Conservation (phyloP, 2,888 invertebrate species). For the Melieria crassipennis region DNA sequence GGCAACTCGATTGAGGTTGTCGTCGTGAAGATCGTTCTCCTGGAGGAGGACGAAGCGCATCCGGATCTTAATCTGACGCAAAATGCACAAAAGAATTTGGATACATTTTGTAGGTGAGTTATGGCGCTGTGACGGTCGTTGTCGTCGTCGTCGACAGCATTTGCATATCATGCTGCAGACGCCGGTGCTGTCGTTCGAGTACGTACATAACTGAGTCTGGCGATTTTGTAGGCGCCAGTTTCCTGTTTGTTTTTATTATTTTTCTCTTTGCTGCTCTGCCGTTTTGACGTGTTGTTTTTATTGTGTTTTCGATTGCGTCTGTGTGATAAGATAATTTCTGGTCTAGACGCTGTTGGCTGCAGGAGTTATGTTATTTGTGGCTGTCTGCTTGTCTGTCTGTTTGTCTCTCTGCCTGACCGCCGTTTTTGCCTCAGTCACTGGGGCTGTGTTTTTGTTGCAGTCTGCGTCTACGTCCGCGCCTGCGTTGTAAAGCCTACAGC, state of each 20-base stretch:
- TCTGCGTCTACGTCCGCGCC: too few relatives aligned
- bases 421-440: too few relatives aligned
- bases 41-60: constrained; percentile 69
- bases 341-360: constrained; percentile 39
- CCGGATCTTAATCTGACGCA: constrained; percentile 78
- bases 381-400: background rate
- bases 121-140: background rate
- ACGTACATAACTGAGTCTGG: too few relatives aligned
- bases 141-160: background rate
- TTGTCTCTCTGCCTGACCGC: too few relatives aligned
- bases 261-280: background rate
- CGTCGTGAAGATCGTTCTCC: constrained; percentile 84
- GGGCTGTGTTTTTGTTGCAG: too few relatives aligned
- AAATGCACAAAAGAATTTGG: constrained; percentile 84
- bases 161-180: background rate
- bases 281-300: background rate
- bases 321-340: constrained; percentile 42
- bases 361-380: background rate
- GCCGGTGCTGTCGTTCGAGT: background rate
- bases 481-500: too few relatives aligned
- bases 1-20: constrained; percentile 91
- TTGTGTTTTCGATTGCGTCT: constrained; percentile 34
- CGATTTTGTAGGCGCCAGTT: constrained; percentile 36
- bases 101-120: constrained; percentile 78
- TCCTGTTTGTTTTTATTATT: constrained; percentile 9